Conservation (phyloP, 2,888 invertebrate species). For the Orchesella flavescens region DNA sequence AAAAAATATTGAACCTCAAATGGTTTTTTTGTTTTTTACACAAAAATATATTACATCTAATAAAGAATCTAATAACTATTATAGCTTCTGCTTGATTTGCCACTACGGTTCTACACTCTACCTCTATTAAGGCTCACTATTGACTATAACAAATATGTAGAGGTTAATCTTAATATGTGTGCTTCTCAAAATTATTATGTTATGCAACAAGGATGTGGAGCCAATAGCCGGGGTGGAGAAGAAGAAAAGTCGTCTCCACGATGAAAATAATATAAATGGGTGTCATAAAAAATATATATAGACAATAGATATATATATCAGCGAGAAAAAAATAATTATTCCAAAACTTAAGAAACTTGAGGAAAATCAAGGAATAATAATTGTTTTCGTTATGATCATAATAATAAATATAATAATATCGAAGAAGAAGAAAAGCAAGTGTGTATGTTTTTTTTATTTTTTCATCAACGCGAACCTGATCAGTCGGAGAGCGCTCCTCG, state of each 20-base stretch:
- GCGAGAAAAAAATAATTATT: neutral
- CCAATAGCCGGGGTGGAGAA: conserved; percentile 57
- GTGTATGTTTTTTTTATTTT: neutral
- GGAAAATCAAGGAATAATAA: neutral
- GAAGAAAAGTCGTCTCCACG: conserved; percentile 27
- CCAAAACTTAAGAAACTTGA: conserved; percentile 1
- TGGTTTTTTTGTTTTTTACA: neutral
- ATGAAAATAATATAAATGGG: conserved; percentile 6
- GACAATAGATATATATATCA: conserved; percentile 11
- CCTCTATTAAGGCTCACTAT: neutral
- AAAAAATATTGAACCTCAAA: neutral
- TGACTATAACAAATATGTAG: no score
- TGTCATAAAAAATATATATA: conserved; percentile 7
- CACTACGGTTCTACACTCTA: neutral
- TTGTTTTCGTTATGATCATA: neutral
- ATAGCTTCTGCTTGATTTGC: neutral
- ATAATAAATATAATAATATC: neutral
- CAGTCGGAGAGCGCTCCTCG: conserved; percentile 70
- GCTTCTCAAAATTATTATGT: no score
- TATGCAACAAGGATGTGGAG: conserved; percentile 46
- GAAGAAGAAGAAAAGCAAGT: conserved; percentile 9
- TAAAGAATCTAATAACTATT: neutral
- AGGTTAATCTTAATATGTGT: no score
- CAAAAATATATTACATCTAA: no score
- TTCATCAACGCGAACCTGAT: conserved; percentile 63